Evolutionary conservation across 2,888 invertebrate genomes (phyloP).

Genomic region (Drosophila aldrichi): DNA sequence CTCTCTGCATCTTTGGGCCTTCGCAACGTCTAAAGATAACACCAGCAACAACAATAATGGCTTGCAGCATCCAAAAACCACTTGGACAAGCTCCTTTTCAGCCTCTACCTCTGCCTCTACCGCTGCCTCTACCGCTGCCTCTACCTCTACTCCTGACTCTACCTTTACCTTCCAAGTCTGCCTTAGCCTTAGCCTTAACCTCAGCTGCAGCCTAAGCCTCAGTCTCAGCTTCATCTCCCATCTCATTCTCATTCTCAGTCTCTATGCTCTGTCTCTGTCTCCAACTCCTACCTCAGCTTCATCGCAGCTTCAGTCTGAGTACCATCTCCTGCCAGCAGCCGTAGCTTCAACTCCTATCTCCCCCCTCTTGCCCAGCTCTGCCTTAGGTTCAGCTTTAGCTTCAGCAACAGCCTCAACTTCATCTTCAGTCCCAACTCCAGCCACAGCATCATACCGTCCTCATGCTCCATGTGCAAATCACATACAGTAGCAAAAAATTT

Average conservation of each 20-base stretch:
- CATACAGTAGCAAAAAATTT: slow-evolving; percentile 81
- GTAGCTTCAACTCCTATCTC: no score
- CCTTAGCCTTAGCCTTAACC: neutral
- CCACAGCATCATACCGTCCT: slow-evolving; percentile 40
- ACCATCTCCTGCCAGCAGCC: neutral
- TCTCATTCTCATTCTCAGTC: neutral
- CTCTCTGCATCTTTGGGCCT: neutral
- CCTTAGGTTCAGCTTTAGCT: neutral
- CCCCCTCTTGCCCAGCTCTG: neutral
- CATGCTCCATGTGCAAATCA: slow-evolving; percentile 69
- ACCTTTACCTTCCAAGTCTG: no score
- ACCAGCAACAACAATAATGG: slow-evolving; percentile 35
- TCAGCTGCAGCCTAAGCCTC: neutral
- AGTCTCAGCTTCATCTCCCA: neutral
- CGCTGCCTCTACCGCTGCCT: slow-evolving; percentile 3
- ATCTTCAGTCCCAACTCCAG: slow-evolving; percentile 41
- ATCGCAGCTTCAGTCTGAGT: neutral
- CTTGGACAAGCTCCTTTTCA: slow-evolving; percentile 60
- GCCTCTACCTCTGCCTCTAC: neutral
- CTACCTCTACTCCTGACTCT: neutral
- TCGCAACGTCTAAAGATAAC: slow-evolving; percentile 40
- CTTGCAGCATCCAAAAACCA: slow-evolving; percentile 50
- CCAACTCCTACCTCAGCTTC: neutral
- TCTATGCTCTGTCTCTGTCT: neutral
- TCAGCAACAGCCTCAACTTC: slow-evolving; percentile 22